Conservation (phyloP, 2,888 invertebrate species). For the Drosophila dives region DNA sequence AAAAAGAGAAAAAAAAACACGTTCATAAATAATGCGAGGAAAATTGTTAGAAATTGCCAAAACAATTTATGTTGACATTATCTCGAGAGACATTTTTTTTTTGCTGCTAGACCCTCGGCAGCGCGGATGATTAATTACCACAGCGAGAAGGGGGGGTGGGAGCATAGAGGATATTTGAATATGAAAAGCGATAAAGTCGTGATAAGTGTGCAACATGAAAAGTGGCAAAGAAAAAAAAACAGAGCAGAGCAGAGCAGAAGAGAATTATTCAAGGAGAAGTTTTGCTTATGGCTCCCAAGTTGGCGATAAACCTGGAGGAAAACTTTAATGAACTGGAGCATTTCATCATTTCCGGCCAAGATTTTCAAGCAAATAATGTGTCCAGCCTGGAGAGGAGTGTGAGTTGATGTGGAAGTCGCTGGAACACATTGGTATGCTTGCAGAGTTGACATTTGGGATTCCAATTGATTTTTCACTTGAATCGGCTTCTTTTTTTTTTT, state of each 20-base stretch:
- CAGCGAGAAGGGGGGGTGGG: background rate
- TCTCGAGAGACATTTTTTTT: slow-evolving; percentile 82
- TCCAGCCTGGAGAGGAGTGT: background rate
- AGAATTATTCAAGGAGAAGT: slow-evolving; percentile 26
- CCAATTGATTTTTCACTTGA: slow-evolving; percentile 72
- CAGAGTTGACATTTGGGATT: slow-evolving; percentile 81
- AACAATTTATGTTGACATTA: slow-evolving; percentile 85
- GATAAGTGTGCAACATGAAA: slow-evolving; percentile 54
- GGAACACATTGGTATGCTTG: slow-evolving; percentile 65
- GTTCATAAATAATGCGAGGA: slow-evolving; percentile 80
- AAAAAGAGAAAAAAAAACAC: slow-evolving; percentile 26
- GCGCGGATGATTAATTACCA: slow-evolving; percentile 72
- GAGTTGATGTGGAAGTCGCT: background rate
- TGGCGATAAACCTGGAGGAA: slow-evolving; percentile 61
- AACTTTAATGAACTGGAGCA: slow-evolving; percentile 66
- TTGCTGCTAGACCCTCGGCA: slow-evolving; percentile 7
- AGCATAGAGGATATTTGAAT: slow-evolving; percentile 60
- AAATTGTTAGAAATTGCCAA: slow-evolving; percentile 84
- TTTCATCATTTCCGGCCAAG: slow-evolving; percentile 65
- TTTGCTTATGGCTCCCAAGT: slow-evolving; percentile 71
- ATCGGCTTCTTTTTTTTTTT: slow-evolving; percentile 13
- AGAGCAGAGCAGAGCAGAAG: slow-evolving; percentile 14
- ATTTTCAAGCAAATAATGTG: slow-evolving; percentile 17
- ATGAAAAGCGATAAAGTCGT: slow-evolving; percentile 71
- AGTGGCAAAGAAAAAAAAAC: slow-evolving; percentile 12